These are phyloP conservation scores for Alsophila aescularia DNA, from an alignment of 2,888 invertebrate genomes.

Conservation along the genomic window DNA sequence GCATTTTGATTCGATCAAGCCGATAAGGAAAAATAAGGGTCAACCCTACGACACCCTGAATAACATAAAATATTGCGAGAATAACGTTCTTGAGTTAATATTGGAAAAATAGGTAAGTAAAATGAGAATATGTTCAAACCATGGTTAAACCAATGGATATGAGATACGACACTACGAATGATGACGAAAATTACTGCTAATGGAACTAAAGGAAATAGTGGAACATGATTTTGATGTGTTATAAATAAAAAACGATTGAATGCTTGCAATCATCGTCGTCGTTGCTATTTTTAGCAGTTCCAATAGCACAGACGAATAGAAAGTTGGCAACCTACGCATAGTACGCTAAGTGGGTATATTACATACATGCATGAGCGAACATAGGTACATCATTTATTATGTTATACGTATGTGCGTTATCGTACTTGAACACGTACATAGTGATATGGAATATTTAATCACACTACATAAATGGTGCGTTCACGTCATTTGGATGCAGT, in stretches of 20 bases:
- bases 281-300: conserved; percentile 70
- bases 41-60: conserved; percentile 60
- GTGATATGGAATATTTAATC: conserved; percentile 1
- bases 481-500: background rate
- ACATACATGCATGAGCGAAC: conserved; percentile 30
- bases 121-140: too few relatives aligned
- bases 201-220: background rate
- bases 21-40: conserved; percentile 63
- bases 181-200: too few relatives aligned
- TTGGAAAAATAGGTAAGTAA: background rate
- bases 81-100: background rate
- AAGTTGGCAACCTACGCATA: conserved; percentile 69
- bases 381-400: background rate
- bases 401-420: conserved; percentile 13
- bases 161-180: too few relatives aligned
- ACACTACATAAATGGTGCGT: background rate
- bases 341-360: conserved; percentile 30
- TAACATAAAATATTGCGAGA: conserved; percentile 26
- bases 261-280: conserved; percentile 63
- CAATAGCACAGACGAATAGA: conserved; percentile 67
- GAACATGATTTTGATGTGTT: background rate
- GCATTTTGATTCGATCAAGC: conserved; percentile 63
- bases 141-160: too few relatives aligned
- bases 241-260: conserved; percentile 9
- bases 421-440: background rate